Percentiles rank a stretch among this genome's conserved stretches.
phyloP scores from a whole-genome alignment of 2,113 vertebrate genomes.

The Nicator chloris region DNA sequence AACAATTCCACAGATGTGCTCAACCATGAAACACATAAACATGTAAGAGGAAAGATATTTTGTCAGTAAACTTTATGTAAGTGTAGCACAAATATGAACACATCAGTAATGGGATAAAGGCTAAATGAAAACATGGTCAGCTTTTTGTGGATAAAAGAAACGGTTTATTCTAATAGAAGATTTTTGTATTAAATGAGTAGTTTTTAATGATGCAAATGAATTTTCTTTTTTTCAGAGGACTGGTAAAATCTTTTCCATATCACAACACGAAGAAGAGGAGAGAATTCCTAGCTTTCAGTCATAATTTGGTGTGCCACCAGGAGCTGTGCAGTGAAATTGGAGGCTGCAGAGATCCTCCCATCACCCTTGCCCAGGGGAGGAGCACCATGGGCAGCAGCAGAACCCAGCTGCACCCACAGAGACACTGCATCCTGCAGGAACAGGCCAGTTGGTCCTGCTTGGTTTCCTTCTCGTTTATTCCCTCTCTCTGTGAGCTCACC shows the following conservation, averaged over 20 bases:
- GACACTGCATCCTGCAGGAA: not conserved
- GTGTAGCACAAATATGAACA: not conserved
- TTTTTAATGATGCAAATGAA: not conserved
- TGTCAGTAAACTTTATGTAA: not conserved
- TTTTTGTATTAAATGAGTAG: not conserved
- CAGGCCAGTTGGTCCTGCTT: accelerated
- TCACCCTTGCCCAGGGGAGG: not conserved
- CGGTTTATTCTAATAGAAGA: not conserved
- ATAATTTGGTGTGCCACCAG: not conserved
- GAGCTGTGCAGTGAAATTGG: not conserved
- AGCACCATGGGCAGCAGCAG: not conserved
- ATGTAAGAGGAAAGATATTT: not conserved
- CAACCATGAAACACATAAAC: not conserved
- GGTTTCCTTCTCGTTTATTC: not conserved
- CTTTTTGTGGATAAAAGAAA: not conserved
- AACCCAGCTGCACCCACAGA: not conserved
- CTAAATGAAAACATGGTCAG: not conserved
- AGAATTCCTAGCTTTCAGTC: not conserved
- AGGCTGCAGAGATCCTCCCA: not conserved
- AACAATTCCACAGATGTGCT: not conserved
- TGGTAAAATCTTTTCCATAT: not conserved
- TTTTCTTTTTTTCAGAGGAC: not conserved
- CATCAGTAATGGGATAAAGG: not conserved
- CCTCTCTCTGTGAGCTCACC: not conserved
- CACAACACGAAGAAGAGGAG: not conserved